Conservation (phyloP, 2,113 vertebrate genomes). For the Nothoprocta perdicaria region DNA sequence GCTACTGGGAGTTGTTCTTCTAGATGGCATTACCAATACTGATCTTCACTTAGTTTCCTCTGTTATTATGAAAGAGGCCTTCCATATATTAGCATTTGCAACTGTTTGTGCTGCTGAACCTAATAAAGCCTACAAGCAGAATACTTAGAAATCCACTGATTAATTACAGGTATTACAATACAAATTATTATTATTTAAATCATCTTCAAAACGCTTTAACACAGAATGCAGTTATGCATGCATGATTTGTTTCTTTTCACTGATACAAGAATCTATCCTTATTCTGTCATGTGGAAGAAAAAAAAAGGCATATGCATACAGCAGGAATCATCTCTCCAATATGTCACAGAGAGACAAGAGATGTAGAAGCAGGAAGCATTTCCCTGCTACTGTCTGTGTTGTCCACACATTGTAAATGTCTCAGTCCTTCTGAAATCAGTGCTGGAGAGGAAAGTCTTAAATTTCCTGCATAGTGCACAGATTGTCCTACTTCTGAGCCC, state of each 20-base stretch:
- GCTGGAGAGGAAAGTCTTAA: slow-evolving; percentile 9
- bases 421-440: background rate
- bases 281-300: background rate
- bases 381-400: background rate
- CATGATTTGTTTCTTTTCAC: background rate
- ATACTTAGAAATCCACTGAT: background rate
- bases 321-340: background rate
- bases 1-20: background rate
- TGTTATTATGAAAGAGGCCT: background rate
- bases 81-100: background rate
- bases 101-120: background rate
- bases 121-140: background rate
- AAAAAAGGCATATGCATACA: background rate
- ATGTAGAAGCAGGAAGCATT: background rate
- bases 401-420: background rate
- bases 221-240: fast-evolving
- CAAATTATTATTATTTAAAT: background rate
- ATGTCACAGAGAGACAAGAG: background rate
- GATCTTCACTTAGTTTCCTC: background rate
- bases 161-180: background rate
- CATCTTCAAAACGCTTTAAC: background rate
- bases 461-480: background rate
- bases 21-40: background rate
- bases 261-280: background rate
- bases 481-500: background rate